Evolutionary conservation across 2,888 invertebrate species (phyloP).

Genomic region (Dexiosoma caninum): DNA sequence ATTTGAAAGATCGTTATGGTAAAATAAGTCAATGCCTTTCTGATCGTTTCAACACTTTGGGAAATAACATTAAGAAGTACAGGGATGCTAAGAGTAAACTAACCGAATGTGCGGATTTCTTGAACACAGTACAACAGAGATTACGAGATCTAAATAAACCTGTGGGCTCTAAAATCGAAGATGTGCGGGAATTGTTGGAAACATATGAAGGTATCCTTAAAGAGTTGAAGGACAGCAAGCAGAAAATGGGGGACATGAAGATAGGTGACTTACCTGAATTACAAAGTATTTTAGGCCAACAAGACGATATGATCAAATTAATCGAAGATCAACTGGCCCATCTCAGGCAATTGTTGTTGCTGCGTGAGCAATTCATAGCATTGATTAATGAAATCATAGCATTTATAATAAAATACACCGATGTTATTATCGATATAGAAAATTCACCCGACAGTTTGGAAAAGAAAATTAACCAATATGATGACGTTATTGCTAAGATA

Average conservation of each 20-base stretch:
- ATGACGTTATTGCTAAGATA: constrained; percentile 90
- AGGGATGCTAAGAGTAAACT: constrained; percentile 89
- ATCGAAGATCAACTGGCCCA: constrained; percentile 92
- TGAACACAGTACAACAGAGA: constrained; percentile 89
- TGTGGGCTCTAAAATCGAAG: constrained; percentile 91
- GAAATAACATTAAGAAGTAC: constrained; percentile 88
- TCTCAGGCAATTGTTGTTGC: constrained; percentile 85
- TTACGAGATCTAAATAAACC: constrained; percentile 90
- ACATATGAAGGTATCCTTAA: constrained; percentile 88
- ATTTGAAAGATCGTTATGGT: constrained; percentile 87
- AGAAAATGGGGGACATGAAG: constrained; percentile 87
- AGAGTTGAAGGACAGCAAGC: constrained; percentile 87
- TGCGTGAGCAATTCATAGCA: constrained; percentile 93
- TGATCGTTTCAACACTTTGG: constrained; percentile 85
- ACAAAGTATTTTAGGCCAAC: constrained; percentile 87
- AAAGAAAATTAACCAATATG: constrained; percentile 92
- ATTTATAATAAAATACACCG: constrained; percentile 91
- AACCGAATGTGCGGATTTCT: constrained; percentile 87
- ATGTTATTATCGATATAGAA: constrained; percentile 90
- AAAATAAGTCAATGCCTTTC: constrained; percentile 86
- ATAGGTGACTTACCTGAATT: constrained; percentile 87
- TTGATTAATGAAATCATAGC: constrained; percentile 91
- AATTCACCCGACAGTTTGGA: constrained; percentile 88
- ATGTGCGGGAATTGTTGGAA: constrained; percentile 89
- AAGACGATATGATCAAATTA: constrained; percentile 90